Conservation (phyloP, 2,888 invertebrate species). For the Tridacna crocea region DNA sequence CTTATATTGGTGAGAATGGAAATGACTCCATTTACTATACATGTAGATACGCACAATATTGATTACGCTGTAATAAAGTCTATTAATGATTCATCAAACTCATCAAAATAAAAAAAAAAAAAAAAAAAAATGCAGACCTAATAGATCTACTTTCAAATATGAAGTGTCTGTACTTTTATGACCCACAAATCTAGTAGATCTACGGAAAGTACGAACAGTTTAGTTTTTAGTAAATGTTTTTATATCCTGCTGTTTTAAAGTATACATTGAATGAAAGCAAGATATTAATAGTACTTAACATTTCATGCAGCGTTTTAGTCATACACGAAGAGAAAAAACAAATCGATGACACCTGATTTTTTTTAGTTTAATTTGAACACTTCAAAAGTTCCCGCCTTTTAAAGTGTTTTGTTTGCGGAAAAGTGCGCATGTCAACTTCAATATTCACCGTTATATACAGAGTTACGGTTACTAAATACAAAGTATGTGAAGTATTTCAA, state of each 20-base stretch:
- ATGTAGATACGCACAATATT: neutral
- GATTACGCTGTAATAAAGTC: no score
- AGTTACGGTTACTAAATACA: neutral
- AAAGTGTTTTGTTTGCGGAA: neutral
- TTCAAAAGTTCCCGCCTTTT: conserved; percentile 9
- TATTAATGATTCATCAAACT: no score
- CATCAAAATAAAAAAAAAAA: no score
- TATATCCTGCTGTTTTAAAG: neutral
- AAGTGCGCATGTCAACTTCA: neutral
- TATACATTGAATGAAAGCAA: neutral
- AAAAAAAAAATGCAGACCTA: no score
- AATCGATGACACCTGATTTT: neutral
- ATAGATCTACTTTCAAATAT: neutral
- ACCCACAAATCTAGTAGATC: neutral
- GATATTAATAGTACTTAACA: neutral
- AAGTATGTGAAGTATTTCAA: neutral
- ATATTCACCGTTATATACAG: neutral
- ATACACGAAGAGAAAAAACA: conserved; percentile 1
- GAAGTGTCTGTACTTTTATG: conserved; percentile 1
- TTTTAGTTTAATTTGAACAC: neutral
- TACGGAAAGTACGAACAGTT: neutral
- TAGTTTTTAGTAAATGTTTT: neutral
- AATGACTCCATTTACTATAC: neutral
- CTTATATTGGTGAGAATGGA: neutral
- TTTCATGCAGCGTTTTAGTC: neutral